Percentiles rank a stretch among this genome's conserved stretches.
These are phyloP conservation scores for Myotis daubentonii DNA, from an alignment of 2,797 vertebrate genomes.

Conservation along the genomic window DNA sequence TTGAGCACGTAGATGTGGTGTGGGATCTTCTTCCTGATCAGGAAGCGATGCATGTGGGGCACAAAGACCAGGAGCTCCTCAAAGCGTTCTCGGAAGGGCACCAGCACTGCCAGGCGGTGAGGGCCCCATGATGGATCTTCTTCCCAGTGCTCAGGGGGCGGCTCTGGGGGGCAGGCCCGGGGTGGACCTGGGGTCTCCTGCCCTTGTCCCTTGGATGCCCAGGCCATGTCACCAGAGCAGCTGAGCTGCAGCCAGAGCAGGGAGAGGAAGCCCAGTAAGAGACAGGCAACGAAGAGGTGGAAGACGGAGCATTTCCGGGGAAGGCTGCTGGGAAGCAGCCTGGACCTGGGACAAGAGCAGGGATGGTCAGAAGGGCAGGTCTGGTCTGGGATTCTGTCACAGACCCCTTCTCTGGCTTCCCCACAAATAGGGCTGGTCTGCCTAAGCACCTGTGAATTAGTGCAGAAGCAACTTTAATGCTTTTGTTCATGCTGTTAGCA, in stretches of 20 bases:
- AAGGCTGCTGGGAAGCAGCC: constrained; percentile 74
- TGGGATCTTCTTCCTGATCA: constrained; percentile 94
- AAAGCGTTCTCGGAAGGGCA: constrained; percentile 97
- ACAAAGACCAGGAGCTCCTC: constrained; percentile 96
- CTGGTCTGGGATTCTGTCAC: neutral
- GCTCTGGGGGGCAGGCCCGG: constrained; percentile 85
- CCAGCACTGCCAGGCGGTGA: constrained; percentile 93
- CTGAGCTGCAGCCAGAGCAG: constrained; percentile 97
- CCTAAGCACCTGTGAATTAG: constrained; percentile 7
- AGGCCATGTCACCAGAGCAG: constrained; percentile 90
- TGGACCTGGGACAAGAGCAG: constrained; percentile 68
- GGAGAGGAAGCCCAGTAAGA: constrained; percentile 91
- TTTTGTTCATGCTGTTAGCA: neutral
- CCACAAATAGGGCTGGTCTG: neutral
- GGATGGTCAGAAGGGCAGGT: neutral
- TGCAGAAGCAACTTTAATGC: constrained; percentile 50
- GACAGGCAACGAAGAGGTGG: constrained; percentile 92
- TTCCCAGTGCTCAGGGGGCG: constrained; percentile 66
- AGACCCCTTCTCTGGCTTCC: neutral
- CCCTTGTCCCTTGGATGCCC: constrained; percentile 57
- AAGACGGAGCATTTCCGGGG: constrained; percentile 90
- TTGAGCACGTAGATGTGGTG: constrained; percentile 96
- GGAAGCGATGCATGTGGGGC: constrained; percentile 95
- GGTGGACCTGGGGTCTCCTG: constrained; percentile 68
- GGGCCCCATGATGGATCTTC: constrained; percentile 92